Evolutionary conservation across 2,888 invertebrate genomes (phyloP), one percentile per base, ranked within the genome.

Genomic region (Beris chalybata): DNA sequence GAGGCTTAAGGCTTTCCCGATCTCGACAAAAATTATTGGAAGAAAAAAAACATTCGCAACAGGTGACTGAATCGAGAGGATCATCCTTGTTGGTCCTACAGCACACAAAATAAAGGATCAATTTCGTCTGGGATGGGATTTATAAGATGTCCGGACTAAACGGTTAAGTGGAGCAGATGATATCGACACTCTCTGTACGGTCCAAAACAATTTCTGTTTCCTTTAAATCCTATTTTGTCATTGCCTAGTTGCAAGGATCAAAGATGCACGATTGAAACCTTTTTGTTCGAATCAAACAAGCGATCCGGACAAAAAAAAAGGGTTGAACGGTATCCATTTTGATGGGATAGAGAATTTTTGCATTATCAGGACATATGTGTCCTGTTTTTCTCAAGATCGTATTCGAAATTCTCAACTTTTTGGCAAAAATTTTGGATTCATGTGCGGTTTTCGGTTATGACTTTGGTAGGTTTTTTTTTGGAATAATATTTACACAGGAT

Each of bases 321-420:
- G 38, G 38, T 38, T 38, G 38, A 38, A 38, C 38, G 38, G 38
- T 38, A 38, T 38, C 5, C 11, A 58, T n/a, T 15, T 53, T 38
- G 52, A 64, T 57, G 59, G 64, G 64, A 64, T 59, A 59, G 57
- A 54, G 67, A 52, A 64, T 64, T 66, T 67, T 64, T 54, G 67
- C 67, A 67, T 55, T 54, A 64, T 67, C 67, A 67, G 56, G 44
- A 45, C 67, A 67, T 67, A 48, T 67, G 67, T 45, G 12, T n/a
- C 5, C 22, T 43, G 13, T 45, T 53, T 30, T 38, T 38, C 5
- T 13, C 44, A n/a, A 13, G 43, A 44, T 15, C 38, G 15, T 44
- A 13, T 15, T 11, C 11, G 44, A 47, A 57, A 57, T 11, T 22
- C 45, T 4, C 31, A 13, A 57, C 9, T 32, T 4, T 58, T 58